Evolutionary conservation across 2,113 vertebrate genomes (phyloP), one percentile per base, ranked within the genome.

Genomic region (Hyla sarda): DNA sequence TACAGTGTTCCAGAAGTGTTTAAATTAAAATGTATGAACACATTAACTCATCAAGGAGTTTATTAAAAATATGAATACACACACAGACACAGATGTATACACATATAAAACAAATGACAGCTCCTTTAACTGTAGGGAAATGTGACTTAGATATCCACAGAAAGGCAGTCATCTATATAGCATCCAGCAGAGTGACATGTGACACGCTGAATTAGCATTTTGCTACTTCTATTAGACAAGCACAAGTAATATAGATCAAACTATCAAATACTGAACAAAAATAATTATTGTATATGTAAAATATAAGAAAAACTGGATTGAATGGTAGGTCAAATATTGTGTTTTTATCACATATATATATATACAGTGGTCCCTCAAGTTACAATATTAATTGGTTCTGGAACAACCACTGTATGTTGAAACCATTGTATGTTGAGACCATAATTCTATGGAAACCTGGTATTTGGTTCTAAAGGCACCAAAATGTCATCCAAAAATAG

Each of bases 21-120:
- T 89, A 87, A 91, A 92, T 92, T 91, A 91, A 92, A 93, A 92
- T 88, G 90, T 34, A 89, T 65, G 45, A 90, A 88, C 52, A 69
- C 78, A 90, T 85, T 89, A 89, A 28, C 69, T 89, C 52, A 84
- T 76, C 62, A 84, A 65, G 41, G 9, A 48, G 83, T 62, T 47
- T 76, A 76, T 84, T 76, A 65, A 58, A 73, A 60, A 84, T 45
- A 21, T 74, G 60, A 28, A 60, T n/a, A 47, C 52, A 74, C 69
- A 71, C 41, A 83, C 19, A 60, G 71, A 56, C 48, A 34, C 83
- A 84, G 37, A 48, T 48, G 41, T 62, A 50, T 52, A 65, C 41
- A 54, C 32, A 60, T 21, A 23, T 21, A 25, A 60, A 79, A 37
- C 71, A 75, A 75, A 65, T 84, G 23, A 30, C 56, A 45, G 32